Conservation (phyloP, 1,140 invertebrate genomes). For the Heliconius himera region DNA sequence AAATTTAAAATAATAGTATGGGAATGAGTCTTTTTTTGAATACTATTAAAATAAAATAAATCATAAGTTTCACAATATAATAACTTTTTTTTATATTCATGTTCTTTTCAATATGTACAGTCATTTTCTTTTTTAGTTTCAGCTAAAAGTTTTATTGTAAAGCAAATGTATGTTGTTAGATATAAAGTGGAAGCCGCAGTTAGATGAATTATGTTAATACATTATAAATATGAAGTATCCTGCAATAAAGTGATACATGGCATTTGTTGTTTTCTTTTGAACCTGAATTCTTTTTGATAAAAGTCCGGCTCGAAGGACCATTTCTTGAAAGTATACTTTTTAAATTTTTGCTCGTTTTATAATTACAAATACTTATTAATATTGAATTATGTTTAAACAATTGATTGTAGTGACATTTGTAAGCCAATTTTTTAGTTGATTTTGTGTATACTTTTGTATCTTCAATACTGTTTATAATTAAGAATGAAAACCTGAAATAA, state of each 20-base stretch:
- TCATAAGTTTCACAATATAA: not conserved
- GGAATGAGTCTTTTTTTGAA: not conserved
- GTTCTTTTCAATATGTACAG: not conserved
- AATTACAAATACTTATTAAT: too few species aligned
- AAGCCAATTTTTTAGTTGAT: too few species aligned
- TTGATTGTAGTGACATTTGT: too few species aligned
- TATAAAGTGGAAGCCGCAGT: conserved; percentile 52
- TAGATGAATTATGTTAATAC: conserved; percentile 52
- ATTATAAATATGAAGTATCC: conserved; percentile 60
- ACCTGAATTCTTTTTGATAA: not conserved
- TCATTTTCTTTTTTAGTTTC: conserved; percentile 1
- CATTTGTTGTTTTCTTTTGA: conserved; percentile 47
- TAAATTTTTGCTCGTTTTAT: too few species aligned
- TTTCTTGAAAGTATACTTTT: not conserved
- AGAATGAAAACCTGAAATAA: too few species aligned
- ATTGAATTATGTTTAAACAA: too few species aligned
- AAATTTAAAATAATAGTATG: not conserved
- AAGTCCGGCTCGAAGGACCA: not conserved
- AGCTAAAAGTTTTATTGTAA: not conserved
- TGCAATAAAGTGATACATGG: conserved; percentile 60
- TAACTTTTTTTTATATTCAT: not conserved
- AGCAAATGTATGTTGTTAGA: conserved; percentile 16
- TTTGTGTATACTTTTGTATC: too few species aligned
- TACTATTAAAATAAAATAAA: not conserved
- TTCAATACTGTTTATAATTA: too few species aligned